Evolutionary conservation across 2,113 vertebrate genomes (phyloP), one percentile per base, ranked within the genome.

Genomic region (Ginglymostoma cirratum): DNA sequence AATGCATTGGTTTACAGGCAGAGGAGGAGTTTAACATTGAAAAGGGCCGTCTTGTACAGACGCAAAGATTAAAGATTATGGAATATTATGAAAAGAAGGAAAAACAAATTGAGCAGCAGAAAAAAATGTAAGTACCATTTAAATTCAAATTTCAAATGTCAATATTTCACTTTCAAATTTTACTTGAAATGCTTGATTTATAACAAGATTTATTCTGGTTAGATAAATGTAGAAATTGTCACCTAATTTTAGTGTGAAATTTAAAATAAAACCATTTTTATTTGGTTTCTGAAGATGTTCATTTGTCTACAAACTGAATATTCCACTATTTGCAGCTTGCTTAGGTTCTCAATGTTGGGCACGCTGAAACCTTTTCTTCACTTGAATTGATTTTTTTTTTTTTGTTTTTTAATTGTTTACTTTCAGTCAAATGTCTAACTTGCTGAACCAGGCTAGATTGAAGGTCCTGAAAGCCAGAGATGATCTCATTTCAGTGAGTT

Each of bases 21-120:
- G 99, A 99, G 97, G 99, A 99, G 96, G 99, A 99, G 97, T 99
- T 99, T 97, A 99, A 99, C 98, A 99, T 99, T 72, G 99, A 99
- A 97, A 99, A 99, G 96, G 99, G 99, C 95, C 99, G 99, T 1
- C 98, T 99, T 96, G 99, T 99, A 96, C 99, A 99, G 96, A 99
- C 99, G 7, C 99, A 99, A 97, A 98, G 99, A 96, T 97, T 99
- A 97, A 99, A 99, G 98, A 99, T 99, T 80, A 99, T 99, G 99
- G 99, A 99, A 96, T 99, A 99, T 96, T 99, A 99, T 65, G 99
- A 99, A 97, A 99, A 99, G 97, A 99, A 99, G 96, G 99, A 99
- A 96, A 99, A 99, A 96, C 99, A 99, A 97, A 99, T 99, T 69
- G 99, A 99, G 96, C 99, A 99, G 96, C 99, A 99, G 96, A 99